Evolutionary conservation across 1,140 invertebrate genomes (phyloP), one percentile per base, ranked within the genome.

Genomic region (Drosophila eugracilis): DNA sequence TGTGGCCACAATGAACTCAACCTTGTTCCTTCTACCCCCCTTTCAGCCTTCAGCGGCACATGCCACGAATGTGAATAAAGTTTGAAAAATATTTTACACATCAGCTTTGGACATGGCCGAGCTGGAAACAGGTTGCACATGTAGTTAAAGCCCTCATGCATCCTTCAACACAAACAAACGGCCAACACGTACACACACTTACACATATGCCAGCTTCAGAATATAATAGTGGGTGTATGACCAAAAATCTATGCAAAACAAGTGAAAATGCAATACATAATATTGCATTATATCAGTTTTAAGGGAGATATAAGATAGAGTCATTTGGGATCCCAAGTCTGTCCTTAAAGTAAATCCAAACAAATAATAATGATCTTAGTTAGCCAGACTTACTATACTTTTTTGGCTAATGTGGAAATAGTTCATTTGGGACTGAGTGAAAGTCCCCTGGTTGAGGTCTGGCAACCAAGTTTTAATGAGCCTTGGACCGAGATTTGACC

Each of bases 401-500:
- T 32, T 9, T 22, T 5, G 12, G 12, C 15, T 55, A 34, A 54
- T 36, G 14, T 12, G n/a, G 21, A 7, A 15, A 15, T n/a, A 26
- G 30, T 67, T 10, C n/a, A 21, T 9, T 34, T 34, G 12, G 44
- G 36, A 30, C 21, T 15, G 15, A 59, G 52, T 21, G 44, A 81
- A 83, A 81, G 72, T 81, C 62, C n/a, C 55, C 53, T 15, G 63
- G 24, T 21, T 30, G 45, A 42, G 39, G 14, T 39, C 21, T 41
- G 63, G 39, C 24, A 59, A 39, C 41, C 42, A 84, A 84, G 75
- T 85, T 84, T 79, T 85, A 85, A 84, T 84, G 79, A 85, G 79
- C 45, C 59, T 26, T 21, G 79, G 55, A 36, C 80, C 39, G 30
- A 52, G 55, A 57, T 62, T 52, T 53, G 73, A 62, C 77, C 65